A percentile compares a stretch with the other conserved stretches of the same genome.
Evolutionary conservation across 2,888 invertebrate genomes (phyloP).

Genomic region (Adineta ricciae): DNA sequence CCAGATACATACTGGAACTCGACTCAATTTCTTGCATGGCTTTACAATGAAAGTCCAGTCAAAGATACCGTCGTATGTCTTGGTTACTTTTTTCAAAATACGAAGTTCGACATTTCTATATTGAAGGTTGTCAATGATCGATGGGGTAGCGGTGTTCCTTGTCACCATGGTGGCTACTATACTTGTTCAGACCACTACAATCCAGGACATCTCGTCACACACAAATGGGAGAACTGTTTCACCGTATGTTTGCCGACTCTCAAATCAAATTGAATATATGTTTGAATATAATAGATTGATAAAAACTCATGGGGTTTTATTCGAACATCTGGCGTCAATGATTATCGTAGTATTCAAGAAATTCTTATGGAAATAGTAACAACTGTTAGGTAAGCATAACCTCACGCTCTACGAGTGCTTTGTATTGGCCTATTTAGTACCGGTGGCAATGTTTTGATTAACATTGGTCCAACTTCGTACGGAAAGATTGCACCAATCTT

Average conservation of each 20-base stretch:
- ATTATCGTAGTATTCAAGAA: conserved; percentile 48
- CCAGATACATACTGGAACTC: conserved; percentile 49
- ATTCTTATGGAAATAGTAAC: conserved; percentile 29
- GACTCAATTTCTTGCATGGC: conserved; percentile 50
- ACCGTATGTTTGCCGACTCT: no score
- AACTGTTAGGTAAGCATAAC: conserved; percentile 25
- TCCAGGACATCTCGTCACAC: conserved; percentile 59
- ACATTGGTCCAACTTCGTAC: conserved; percentile 78
- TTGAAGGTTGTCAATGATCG: conserved; percentile 68
- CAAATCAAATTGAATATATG: no score
- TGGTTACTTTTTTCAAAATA: no score
- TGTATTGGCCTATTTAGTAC: no score
- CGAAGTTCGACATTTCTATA: neutral
- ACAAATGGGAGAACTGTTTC: conserved; percentile 93
- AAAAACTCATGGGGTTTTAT: conserved; percentile 58
- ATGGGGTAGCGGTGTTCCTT: conserved; percentile 71
- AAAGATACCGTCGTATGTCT: conserved; percentile 62
- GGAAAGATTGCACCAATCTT: conserved; percentile 74
- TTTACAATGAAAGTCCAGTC: conserved; percentile 56
- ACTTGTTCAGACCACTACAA: conserved; percentile 74
- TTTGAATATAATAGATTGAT: conserved; percentile 56
- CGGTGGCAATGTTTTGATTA: conserved; percentile 65
- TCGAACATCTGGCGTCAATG: conserved; percentile 42
- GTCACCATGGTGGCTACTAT: conserved; percentile 77
- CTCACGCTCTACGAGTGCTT: neutral